These are phyloP conservation scores for Tethea ocularis DNA, from an alignment of 2,888 invertebrate genomes.

Conservation along the genomic window DNA sequence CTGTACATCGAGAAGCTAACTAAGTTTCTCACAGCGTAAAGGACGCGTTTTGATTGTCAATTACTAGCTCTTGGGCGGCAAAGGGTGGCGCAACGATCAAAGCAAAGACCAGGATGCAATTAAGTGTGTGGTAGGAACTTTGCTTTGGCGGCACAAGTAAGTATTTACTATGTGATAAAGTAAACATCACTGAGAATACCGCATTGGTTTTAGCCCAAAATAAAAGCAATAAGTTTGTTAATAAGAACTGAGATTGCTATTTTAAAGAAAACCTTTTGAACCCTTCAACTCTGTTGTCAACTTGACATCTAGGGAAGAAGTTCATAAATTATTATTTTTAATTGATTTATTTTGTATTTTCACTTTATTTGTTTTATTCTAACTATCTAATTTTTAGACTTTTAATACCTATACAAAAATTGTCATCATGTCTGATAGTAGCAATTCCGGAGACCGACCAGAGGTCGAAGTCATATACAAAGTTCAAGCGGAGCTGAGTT, in stretches of 20 bases:
- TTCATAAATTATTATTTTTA: background rate
- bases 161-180: background rate
- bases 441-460: background rate
- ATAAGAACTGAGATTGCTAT: no score
- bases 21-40: conserved; percentile 72
- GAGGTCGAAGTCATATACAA: background rate
- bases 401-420: background rate
- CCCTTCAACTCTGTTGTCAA: background rate
- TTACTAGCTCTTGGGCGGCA: conserved; percentile 71
- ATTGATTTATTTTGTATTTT: background rate
- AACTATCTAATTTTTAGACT: background rate
- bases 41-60: conserved; percentile 80
- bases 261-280: background rate
- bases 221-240: no score
- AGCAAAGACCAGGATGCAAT: conserved; percentile 73
- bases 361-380: background rate
- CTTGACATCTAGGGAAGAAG: background rate
- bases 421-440: background rate
- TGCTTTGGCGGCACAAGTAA: conserved; percentile 22
- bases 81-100: conserved; percentile 62
- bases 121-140: conserved; percentile 65
- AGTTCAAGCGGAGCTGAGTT: conserved; percentile 19
- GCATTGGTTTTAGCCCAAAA: no score
- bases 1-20: conserved; percentile 76
- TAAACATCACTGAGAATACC: no score